phyloP scores from a whole-genome alignment of 2,113 vertebrate genomes.

The Gavia stellata region DNA sequence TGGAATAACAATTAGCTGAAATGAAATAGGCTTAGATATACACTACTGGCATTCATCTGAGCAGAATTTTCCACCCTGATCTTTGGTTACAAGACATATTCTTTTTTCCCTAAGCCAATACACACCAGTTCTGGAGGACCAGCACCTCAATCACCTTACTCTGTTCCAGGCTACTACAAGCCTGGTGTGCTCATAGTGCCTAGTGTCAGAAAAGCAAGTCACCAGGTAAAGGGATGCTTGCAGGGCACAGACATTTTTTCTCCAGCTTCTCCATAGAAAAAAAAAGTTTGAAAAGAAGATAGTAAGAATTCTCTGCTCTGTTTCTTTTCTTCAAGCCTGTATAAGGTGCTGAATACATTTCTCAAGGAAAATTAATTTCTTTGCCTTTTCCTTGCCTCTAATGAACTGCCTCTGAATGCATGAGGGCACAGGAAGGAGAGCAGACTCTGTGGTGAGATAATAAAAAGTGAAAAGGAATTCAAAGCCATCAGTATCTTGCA shows the following conservation, averaged over 20 bases:
- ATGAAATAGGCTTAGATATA: not conserved
- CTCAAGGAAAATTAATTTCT: constrained; percentile 62
- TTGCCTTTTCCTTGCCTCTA: constrained; percentile 44
- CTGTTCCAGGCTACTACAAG: not conserved
- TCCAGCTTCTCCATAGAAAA: not conserved
- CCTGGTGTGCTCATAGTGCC: not conserved
- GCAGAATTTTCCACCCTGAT: not conserved
- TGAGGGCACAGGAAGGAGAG: constrained; percentile 41
- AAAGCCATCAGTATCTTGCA: constrained; percentile 40
- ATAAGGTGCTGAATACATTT: constrained; percentile 3
- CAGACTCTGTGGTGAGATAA: constrained; percentile 28
- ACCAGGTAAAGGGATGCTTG: not conserved
- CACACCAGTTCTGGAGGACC: not conserved
- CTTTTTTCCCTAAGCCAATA: not conserved
- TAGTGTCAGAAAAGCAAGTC: not conserved
- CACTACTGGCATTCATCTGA: not conserved
- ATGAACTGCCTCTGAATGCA: constrained; percentile 36
- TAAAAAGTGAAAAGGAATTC: constrained; percentile 43
- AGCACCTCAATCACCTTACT: not conserved
- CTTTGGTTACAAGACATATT: not conserved
- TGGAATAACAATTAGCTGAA: not conserved
- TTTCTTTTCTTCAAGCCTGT: not conserved
- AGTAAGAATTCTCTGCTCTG: not conserved
- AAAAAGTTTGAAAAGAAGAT: not conserved
- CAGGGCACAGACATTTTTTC: not conserved